Evolutionary conservation across 2,113 vertebrate species (phyloP).

Genomic region (Lucifuga dentata): DNA sequence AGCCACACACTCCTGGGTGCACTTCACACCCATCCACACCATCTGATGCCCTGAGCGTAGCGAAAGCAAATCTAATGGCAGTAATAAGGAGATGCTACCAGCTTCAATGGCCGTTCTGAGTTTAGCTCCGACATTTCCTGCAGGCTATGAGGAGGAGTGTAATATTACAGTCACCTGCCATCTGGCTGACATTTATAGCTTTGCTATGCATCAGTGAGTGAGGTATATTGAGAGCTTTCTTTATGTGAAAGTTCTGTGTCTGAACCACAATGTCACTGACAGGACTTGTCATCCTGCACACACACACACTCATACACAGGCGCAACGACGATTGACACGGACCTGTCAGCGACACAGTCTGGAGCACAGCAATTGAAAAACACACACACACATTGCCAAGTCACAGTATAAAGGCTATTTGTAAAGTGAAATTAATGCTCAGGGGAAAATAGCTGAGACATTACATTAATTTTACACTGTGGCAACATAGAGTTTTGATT

Average conservation of each 20-base stretch:
- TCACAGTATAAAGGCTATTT: constrained; percentile 8
- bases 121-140: constrained; percentile 12
- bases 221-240: constrained; percentile 67
- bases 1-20: constrained; percentile 49
- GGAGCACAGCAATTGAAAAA: constrained; percentile 41
- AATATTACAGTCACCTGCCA: constrained; percentile 50
- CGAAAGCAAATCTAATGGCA: constrained; percentile 18
- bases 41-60: constrained; percentile 12
- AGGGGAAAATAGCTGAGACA: constrained; percentile 2
- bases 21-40: constrained; percentile 47
- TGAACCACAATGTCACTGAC: constrained; percentile 69
- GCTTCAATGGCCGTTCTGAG: not conserved
- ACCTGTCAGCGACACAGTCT: constrained; percentile 29
- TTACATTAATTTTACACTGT: constrained; percentile 7
- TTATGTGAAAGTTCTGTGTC: constrained; percentile 65
- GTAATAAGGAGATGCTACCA: constrained; percentile 21
- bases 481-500: constrained; percentile 3
- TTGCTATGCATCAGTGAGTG: constrained; percentile 59
- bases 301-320: constrained; percentile 3
- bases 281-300: constrained; percentile 66
- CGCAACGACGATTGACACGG: constrained; percentile 28
- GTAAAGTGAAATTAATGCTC: constrained; percentile 15
- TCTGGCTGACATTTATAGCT: constrained; percentile 68
- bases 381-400: no score
- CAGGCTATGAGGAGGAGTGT: constrained; percentile 5